These are phyloP conservation scores for Clarias pachynema DNA, from an alignment of 2,797 vertebrate species.

Conservation along the genomic window DNA sequence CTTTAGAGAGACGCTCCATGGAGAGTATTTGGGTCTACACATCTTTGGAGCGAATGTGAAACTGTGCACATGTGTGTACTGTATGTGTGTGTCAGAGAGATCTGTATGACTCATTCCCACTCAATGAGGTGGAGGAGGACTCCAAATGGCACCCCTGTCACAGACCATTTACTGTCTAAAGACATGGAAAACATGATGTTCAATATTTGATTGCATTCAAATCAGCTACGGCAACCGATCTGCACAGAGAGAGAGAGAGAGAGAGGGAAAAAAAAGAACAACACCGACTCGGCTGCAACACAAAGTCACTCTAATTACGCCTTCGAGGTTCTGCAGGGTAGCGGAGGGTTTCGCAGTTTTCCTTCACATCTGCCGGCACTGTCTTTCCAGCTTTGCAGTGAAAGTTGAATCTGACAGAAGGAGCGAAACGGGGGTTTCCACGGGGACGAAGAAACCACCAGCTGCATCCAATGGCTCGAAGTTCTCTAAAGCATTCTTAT, in stretches of 20 bases:
- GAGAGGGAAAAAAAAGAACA: slow-evolving; percentile 1
- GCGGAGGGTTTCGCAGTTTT: background rate
- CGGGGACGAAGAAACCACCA: slow-evolving; percentile 20
- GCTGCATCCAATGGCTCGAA: background rate
- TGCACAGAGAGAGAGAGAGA: background rate
- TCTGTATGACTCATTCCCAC: slow-evolving; percentile 15
- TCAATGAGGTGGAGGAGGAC: slow-evolving; percentile 21
- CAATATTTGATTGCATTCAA: slow-evolving; percentile 45
- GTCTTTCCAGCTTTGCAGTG: background rate
- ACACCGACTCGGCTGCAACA: background rate
- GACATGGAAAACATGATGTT: slow-evolving; percentile 42
- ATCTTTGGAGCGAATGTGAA: background rate
- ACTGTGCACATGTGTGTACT: slow-evolving; percentile 20
- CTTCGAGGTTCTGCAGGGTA: background rate
- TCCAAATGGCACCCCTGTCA: slow-evolving; percentile 38
- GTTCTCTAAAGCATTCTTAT: slow-evolving; percentile 28
- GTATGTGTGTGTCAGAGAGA: background rate
- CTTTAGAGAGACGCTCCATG: background rate
- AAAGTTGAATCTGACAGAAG: slow-evolving; percentile 32
- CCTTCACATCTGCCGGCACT: background rate
- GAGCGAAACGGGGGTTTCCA: slow-evolving; percentile 28
- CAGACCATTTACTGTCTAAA: slow-evolving; percentile 42
- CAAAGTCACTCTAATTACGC: slow-evolving; percentile 5
- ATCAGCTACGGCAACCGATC: slow-evolving; percentile 12
- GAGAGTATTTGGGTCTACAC: background rate